A percentile compares a stretch with the other conserved stretches of the same genome.
Evolutionary conservation across 2,113 vertebrate genomes (phyloP).

Genomic region (Ptilonorhynchus violaceus): DNA sequence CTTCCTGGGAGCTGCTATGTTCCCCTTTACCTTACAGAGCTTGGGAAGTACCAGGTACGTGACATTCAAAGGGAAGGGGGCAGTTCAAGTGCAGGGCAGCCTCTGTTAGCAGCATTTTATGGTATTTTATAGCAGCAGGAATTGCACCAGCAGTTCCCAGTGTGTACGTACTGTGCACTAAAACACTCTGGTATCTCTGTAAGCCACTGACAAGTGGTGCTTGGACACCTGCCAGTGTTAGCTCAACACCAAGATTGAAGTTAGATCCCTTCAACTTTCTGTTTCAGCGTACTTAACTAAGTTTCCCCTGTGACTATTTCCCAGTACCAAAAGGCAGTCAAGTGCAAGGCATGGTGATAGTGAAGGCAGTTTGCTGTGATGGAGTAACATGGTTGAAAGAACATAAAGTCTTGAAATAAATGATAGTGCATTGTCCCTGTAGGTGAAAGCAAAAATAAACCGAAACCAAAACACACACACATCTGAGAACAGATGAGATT

Average conservation of each 20-base stretch:
- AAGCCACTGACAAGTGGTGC: neutral
- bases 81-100: neutral
- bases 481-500: neutral
- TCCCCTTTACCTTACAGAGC: neutral
- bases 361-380: neutral
- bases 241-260: neutral
- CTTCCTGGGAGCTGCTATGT: neutral
- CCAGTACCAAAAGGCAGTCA: neutral
- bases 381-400: neutral
- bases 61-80: neutral
- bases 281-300: neutral
- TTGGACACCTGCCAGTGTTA: neutral
- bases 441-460: neutral
- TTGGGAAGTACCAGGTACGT: neutral
- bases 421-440: neutral
- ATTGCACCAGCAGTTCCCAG: neutral
- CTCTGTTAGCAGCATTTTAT: neutral
- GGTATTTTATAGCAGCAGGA: neutral
- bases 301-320: neutral
- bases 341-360: neutral
- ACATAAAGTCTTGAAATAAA: neutral
- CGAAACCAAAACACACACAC: neutral
- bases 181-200: neutral
- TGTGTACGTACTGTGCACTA: accelerated
- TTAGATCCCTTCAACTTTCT: neutral